Evolutionary conservation across 2,888 invertebrate species (phyloP), one percentile per base, ranked within the genome.

Genomic region (Taphrorychus bicolor): DNA sequence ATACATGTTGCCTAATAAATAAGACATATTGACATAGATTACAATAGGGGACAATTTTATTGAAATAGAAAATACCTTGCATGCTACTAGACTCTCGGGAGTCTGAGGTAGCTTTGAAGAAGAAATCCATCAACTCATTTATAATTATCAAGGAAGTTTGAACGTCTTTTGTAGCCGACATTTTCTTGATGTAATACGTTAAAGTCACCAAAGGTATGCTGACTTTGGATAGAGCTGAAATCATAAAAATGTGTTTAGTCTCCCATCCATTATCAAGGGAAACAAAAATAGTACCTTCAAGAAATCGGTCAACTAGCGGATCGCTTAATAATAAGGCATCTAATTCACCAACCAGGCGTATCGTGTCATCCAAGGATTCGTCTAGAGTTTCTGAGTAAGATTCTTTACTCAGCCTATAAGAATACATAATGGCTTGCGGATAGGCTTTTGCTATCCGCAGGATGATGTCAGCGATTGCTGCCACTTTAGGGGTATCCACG

Each of bases 361-460:
- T 69, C 24, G 71, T 72, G 66, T 71, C 72, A 0, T 70, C 60
- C 18, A 52, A 53, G 1, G 62, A 42, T 19, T 56, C 32, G 48
- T 59, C 59, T 42, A 75, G 66, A 2, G 17, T 59, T 45, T 75
- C 72, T 0, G 77, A 76, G 59, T 80, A 83, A 42, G 81, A 82
- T 70, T 84, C 82, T 54, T 81, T 76, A 48, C 82, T 83, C 17
- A 86, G 72, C 40, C 81, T 80, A 70, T 85, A 84, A 3, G 84
- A 79, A 61, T 85, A 85, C 65, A 85, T 82, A 18, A 87, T 79
- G 7, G 88, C 87, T 76, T 87, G 84, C 0, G 90, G 90, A 80
- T 89, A 90, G 4, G 81, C 79, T 9, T 80, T 73, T 0, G 87
- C 84, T 14, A 91, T 80, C 64, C 83, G 79, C 22, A 83, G 62